Base-by-base conservation (phyloP, 2,888 invertebrate genomes). In the Toxonevra muliebris region DNA sequence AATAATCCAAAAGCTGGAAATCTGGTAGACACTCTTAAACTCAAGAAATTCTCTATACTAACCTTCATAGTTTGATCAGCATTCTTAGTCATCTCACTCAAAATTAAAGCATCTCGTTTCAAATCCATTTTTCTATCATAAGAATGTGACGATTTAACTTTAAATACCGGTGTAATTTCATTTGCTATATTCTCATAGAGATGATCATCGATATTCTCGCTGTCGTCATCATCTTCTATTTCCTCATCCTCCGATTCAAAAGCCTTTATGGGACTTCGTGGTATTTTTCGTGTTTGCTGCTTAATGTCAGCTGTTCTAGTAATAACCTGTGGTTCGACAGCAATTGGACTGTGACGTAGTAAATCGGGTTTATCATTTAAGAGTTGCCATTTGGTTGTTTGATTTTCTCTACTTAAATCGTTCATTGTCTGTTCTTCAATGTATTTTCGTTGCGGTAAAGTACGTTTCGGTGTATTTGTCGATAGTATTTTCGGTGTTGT, bases 11-110 rank as follows among this genome's bases (percentile, higher is more conserved):
- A n/a, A n/a, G n/a, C n/a, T n/a, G n/a, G n/a, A n/a, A n/a, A n/a
- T n/a, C n/a, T n/a, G n/a, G n/a, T n/a, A n/a, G n/a, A n/a, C n/a
- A n/a, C n/a, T n/a, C n/a, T n/a, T n/a, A n/a, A n/a, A n/a, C 30
- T 30, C 3, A 30, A 30, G 30, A 2, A 15, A 41, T 53, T 50
- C 50, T 17, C 10, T 4, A 30, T 30, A 68, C 71, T 63, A 65
- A 84, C 85, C 80, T 82, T 84, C 73, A 89, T 79, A 72, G 89
- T 88, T 81, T 89, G 87, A 84, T 89, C 88, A 67, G 89, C 89
- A 61, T 87, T 88, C 76, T 86, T 86, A 13, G 88, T 88, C 76
- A 89, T 84, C 79, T 89, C 89, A 74, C 87, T 88, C 67, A 89
- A 79, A 71, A 88, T 88, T 73, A 79, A 80, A 9, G 82, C 83